phyloP scores from a whole-genome alignment of 2,888 invertebrate genomes.

The Cerastoderma edule region DNA sequence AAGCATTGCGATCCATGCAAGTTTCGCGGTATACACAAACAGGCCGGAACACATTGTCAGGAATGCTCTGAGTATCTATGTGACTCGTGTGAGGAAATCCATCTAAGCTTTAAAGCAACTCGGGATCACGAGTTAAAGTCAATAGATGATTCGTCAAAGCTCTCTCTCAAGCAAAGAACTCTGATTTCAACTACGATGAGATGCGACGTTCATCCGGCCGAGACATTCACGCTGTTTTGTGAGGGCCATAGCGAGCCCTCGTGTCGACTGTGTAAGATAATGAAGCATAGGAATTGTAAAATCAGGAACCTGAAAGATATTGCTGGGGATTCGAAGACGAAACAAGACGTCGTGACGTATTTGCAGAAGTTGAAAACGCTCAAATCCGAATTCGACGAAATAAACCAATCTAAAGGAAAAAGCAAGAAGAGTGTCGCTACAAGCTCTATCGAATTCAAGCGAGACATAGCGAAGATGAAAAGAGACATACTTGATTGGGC shows the following conservation, averaged over 20 bases:
- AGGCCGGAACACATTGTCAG: background rate
- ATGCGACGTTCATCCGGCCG: background rate
- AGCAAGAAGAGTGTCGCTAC: background rate
- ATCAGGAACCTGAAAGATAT: background rate
- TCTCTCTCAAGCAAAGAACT: too few relatives aligned
- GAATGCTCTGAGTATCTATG: slow-evolving; percentile 6
- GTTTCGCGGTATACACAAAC: background rate
- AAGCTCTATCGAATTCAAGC: background rate
- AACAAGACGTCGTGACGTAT: background rate
- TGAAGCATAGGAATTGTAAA: slow-evolving; percentile 1
- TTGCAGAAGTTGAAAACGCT: background rate
- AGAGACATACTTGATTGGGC: background rate
- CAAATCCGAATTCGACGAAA: background rate
- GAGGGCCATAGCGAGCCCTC: background rate
- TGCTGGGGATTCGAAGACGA: background rate
- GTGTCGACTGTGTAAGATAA: background rate
- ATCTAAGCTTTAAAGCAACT: slow-evolving; percentile 15
- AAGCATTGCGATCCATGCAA: slow-evolving; percentile 7
- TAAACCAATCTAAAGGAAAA: background rate
- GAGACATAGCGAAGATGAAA: background rate
- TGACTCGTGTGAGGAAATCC: slow-evolving; percentile 3
- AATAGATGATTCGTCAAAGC: background rate
- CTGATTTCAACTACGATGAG: background rate
- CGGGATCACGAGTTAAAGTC: background rate
- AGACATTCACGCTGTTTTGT: background rate